A percentile compares a stretch with the other conserved stretches of the same genome.
Evolutionary conservation across 2,113 vertebrate species (phyloP).

Genomic region (Lichenostomus cassidix): DNA sequence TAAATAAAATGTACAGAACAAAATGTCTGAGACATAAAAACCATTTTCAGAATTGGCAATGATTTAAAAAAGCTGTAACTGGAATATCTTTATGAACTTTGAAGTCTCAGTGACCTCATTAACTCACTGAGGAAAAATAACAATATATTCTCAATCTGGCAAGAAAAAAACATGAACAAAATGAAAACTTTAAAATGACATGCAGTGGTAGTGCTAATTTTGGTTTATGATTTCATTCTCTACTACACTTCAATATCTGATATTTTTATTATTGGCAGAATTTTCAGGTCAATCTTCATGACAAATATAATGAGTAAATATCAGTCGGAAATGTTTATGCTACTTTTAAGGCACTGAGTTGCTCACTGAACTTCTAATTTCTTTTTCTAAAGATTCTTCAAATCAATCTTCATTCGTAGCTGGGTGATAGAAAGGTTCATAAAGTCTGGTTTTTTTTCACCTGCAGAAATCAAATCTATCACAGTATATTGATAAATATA

Average conservation of each 20-base stretch:
- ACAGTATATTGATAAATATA: conserved; percentile 33
- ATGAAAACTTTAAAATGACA: not conserved
- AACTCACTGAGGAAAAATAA: not conserved
- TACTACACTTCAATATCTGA: not conserved
- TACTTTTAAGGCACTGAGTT: not conserved
- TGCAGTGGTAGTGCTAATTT: not conserved
- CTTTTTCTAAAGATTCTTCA: conserved; percentile 1
- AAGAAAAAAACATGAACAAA: not conserved
- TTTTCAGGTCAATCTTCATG: conserved; percentile 3
- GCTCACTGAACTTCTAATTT: not conserved
- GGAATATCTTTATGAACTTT: not conserved
- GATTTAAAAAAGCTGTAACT: not conserved
- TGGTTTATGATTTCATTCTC: not conserved
- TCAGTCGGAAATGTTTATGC: not conserved
- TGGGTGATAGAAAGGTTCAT: conserved; percentile 50
- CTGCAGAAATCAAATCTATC: conserved; percentile 47
- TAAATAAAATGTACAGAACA: not conserved
- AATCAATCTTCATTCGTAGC: conserved; percentile 59
- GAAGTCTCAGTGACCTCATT: not conserved
- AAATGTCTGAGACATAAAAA: not conserved
- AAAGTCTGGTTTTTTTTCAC: conserved; percentile 35
- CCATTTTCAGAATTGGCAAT: not conserved
- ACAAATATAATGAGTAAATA: not conserved
- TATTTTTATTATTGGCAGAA: not conserved
- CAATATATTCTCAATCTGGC: not conserved